Conservation (phyloP, 2,797 vertebrate genomes). For the Okamejei kenojei region DNA sequence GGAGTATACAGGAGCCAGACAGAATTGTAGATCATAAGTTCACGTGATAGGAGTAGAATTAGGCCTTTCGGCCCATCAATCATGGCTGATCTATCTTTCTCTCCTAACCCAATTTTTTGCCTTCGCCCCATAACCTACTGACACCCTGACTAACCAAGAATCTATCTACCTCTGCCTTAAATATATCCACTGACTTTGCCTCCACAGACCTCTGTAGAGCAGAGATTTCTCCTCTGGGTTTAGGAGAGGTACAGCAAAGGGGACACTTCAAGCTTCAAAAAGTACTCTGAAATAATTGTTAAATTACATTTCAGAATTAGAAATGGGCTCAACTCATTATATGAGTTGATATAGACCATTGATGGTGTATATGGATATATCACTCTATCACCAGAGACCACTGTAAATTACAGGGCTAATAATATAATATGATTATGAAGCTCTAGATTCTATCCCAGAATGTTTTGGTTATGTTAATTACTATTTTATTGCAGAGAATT, state of each 20-base stretch:
- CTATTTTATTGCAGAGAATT: not conserved
- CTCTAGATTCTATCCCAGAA: not conserved
- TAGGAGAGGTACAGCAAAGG: not conserved
- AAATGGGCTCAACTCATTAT: too few relatives aligned
- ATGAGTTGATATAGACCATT: not conserved
- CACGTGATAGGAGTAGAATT: too few relatives aligned
- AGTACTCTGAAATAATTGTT: not conserved
- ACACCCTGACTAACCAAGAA: too few relatives aligned
- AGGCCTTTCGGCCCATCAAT: too few relatives aligned
- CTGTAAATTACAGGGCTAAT: not conserved
- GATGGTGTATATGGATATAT: not conserved
- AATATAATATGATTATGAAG: not conserved
- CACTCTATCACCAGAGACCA: not conserved
- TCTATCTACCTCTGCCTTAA: too few relatives aligned
- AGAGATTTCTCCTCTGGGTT: not conserved
- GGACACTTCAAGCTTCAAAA: not conserved
- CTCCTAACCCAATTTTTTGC: too few relatives aligned
- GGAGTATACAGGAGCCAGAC: not conserved
- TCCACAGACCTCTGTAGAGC: not conserved
- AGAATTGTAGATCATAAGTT: not conserved
- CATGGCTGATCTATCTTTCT: too few relatives aligned
- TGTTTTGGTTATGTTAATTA: not conserved
- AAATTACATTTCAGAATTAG: not conserved
- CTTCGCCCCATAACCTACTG: too few relatives aligned
- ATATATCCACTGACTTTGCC: too few relatives aligned